Conservation (phyloP, 2,888 invertebrate species). For the Tolmerus cingulatus region DNA sequence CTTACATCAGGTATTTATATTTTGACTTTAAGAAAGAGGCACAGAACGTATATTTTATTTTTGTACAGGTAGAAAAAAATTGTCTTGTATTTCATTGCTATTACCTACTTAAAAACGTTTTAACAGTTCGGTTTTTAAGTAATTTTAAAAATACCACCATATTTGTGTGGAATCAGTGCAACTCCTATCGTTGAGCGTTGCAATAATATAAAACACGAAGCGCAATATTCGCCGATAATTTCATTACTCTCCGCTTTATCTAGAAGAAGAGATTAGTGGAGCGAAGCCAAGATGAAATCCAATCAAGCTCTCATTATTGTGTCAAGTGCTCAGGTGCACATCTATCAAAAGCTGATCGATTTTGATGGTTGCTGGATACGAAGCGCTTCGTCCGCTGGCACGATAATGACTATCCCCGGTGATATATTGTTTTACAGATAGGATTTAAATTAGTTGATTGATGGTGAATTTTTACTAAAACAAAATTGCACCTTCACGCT, state of each 20-base stretch:
- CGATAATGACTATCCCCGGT: slow-evolving; percentile 43
- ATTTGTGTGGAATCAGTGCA: neutral
- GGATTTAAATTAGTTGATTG: slow-evolving; percentile 43
- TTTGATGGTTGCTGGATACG: slow-evolving; percentile 29
- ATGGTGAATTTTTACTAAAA: slow-evolving; percentile 24
- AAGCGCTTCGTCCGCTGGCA: slow-evolving; percentile 26
- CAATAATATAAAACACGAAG: neutral
- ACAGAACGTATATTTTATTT: neutral
- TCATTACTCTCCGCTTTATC: slow-evolving; percentile 29
- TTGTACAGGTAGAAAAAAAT: neutral
- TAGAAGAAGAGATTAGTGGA: slow-evolving; percentile 24
- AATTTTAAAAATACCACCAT: neutral
- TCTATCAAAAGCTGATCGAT: slow-evolving; percentile 51
- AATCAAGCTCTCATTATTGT: slow-evolving; percentile 53
- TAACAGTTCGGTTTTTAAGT: neutral
- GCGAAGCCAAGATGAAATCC: slow-evolving; percentile 49
- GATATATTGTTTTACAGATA: slow-evolving; percentile 48
- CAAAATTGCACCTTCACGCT: slow-evolving; percentile 11
- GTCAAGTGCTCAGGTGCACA: slow-evolving; percentile 52
- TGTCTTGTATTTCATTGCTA: neutral
- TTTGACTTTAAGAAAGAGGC: neutral
- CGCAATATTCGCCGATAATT: slow-evolving; percentile 6
- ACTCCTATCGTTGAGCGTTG: neutral
- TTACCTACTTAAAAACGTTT: neutral
- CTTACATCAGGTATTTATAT: neutral